Base-by-base conservation (phyloP, 92 coral and sea anemone species). In the Siderastrea radians region DNA sequence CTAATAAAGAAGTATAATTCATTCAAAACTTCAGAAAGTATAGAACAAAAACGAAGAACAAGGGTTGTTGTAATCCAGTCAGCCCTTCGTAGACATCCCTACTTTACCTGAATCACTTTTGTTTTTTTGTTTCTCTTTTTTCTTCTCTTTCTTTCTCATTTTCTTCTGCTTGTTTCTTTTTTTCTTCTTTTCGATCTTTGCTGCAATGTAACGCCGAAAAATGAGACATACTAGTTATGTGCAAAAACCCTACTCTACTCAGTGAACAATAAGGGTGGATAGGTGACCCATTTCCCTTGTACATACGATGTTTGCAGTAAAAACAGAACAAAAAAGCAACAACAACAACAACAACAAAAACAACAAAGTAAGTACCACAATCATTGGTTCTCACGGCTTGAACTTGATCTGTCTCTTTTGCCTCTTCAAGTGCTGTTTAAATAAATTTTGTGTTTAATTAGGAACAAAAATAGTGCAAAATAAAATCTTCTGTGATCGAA, bases 121-220 rank as follows among this genome's bases (percentile, higher is more conserved):
- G 44, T 45, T 59, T 51, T 26, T 9, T 52, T 58, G 66, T 1
- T 38, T 15, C 46, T 76, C 61, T 13, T 60, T 60, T 19, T 46
- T 76, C 81, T 55, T 76, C 49, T n/a, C 67, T 46, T 57, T 57
- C 48, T 51, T 51, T 53, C 12, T 51, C 61, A 11, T 38, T 45
- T 59, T 76, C 68, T 76, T 76, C 53, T 76, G 46, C 4, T 60
- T 76, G 43, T 76, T 76, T 76, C 58, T 43, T 52, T 59, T 76
- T 17, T 14, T 76, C n/a, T 16, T 76, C 68, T 15, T 76, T 57
- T 57, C 67, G 1, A 6, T 43, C 6, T 38, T 45, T 57, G 38
- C 80, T 75, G 8, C 3, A 57, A 59, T 59, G 5, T 16, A 44
- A 76, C 6, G 14, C 61, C 2, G 16, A 74, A 15, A 59, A 45